These are phyloP conservation scores for Caenorhabditis latens DNA, from an alignment of 1,140 invertebrate species.

Conservation along the genomic window DNA sequence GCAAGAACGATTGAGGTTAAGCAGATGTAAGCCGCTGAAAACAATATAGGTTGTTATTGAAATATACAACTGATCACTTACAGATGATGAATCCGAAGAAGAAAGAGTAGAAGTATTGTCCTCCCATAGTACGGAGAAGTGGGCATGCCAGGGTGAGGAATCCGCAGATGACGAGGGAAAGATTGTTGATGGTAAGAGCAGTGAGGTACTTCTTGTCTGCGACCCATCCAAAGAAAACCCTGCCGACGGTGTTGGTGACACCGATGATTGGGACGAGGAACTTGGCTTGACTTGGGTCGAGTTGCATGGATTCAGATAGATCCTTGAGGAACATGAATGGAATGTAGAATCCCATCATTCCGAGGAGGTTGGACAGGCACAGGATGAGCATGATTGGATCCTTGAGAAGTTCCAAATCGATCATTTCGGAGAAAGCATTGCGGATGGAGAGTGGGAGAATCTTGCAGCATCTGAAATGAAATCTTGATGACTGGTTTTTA, in stretches of 20 bases:
- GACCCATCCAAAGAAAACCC: conserved; percentile 81
- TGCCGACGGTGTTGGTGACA: conserved; percentile 87
- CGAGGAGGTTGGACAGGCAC: conserved; percentile 91
- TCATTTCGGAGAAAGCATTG: conserved; percentile 83
- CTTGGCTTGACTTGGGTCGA: conserved; percentile 80
- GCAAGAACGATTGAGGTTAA: conserved; percentile 97
- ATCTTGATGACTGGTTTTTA: background rate
- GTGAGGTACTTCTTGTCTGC: conserved; percentile 83
- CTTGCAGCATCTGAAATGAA: conserved; percentile 69
- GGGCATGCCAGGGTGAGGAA: conserved; percentile 88
- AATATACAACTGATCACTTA: conserved; percentile 80
- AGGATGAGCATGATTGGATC: conserved; percentile 92
- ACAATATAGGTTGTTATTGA: conserved; percentile 5
- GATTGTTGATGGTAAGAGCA: conserved; percentile 91
- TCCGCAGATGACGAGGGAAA: conserved; percentile 90
- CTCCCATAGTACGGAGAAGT: conserved; percentile 85
- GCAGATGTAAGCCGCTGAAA: conserved; percentile 93
- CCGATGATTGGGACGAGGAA: conserved; percentile 90
- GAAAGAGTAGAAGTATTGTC: conserved; percentile 87
- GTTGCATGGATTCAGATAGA: conserved; percentile 72
- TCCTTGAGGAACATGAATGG: conserved; percentile 88
- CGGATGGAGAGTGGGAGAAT: conserved; percentile 74
- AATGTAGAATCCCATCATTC: conserved; percentile 96
- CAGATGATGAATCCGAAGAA: conserved; percentile 95
- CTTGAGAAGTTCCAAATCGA: conserved; percentile 90